Evolutionary conservation across 2,888 invertebrate genomes (phyloP).

Genomic region (Eulithis prunata): DNA sequence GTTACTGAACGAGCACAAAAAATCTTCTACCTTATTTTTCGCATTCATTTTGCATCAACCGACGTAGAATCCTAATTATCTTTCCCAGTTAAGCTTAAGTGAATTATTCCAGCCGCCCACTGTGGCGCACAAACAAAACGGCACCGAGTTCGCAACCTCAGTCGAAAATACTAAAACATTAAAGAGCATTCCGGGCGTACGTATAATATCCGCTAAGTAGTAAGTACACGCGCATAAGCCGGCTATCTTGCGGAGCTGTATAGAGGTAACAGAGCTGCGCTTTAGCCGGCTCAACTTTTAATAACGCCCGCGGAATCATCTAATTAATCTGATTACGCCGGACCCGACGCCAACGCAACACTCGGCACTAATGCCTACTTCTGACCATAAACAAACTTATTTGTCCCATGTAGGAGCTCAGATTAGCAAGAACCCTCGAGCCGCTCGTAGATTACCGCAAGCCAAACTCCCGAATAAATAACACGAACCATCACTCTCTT

Average conservation of each 20-base stretch:
- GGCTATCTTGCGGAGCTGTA: constrained; percentile 79
- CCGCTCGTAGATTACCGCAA: constrained; percentile 54
- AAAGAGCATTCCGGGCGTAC: constrained; percentile 77
- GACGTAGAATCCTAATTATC: constrained; percentile 84
- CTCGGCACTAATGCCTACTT: constrained; percentile 74
- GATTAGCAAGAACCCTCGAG: constrained; percentile 60
- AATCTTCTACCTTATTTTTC: constrained; percentile 80
- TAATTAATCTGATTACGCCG: constrained; percentile 82
- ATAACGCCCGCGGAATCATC: constrained; percentile 81
- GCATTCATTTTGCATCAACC: constrained; percentile 83
- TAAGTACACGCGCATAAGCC: constrained; percentile 75
- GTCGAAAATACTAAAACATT: constrained; percentile 84
- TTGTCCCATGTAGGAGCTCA: constrained; percentile 69
- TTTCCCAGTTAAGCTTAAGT: constrained; percentile 84
- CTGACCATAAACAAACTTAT: constrained; percentile 75
- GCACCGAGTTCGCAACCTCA: constrained; percentile 80
- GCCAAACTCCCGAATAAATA: constrained; percentile 52
- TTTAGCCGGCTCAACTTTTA: constrained; percentile 81
- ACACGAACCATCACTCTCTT: constrained; percentile 50
- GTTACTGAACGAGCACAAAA: constrained; percentile 82
- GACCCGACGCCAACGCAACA: constrained; percentile 69
- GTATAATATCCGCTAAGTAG: constrained; percentile 81
- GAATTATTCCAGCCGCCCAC: constrained; percentile 83
- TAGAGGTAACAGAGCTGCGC: constrained; percentile 73
- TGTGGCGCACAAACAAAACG: constrained; percentile 81